phyloP scores from a whole-genome alignment of 2,797 vertebrate genomes.

The Distichodus sexfasciatus region DNA sequence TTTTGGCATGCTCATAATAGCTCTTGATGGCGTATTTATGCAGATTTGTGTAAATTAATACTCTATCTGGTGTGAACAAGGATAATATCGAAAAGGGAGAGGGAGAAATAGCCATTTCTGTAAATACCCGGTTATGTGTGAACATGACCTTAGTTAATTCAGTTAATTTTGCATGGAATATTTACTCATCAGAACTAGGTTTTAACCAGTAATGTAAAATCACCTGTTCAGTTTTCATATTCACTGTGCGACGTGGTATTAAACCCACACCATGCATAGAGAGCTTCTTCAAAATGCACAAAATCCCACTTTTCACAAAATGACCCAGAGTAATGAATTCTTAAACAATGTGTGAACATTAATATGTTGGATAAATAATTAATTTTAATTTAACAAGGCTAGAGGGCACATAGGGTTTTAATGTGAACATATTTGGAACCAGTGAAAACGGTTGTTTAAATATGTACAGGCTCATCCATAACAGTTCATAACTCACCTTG shows the following conservation, averaged over 20 bases:
- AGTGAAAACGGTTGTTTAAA: slow-evolving; percentile 8
- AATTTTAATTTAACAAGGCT: slow-evolving; percentile 28
- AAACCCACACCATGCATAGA: neutral
- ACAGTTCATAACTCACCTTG: neutral
- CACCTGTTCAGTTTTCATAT: neutral
- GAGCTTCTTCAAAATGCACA: neutral
- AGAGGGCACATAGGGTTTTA: slow-evolving; percentile 1
- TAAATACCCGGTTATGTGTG: too few species aligned
- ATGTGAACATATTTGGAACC: neutral
- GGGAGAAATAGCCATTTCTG: too few species aligned
- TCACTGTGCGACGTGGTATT: neutral
- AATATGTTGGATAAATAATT: slow-evolving; percentile 27
- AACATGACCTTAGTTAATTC: too few species aligned
- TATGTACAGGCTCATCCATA: slow-evolving; percentile 1
- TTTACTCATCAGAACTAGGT: too few species aligned
- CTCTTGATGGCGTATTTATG: too few species aligned
- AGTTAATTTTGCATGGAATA: too few species aligned
- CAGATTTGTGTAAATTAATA: too few species aligned
- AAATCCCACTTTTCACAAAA: slow-evolving; percentile 3
- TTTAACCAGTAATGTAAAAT: too few species aligned
- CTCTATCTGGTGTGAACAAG: too few species aligned
- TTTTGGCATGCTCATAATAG: too few species aligned
- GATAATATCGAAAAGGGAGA: too few species aligned
- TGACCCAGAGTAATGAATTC: neutral
- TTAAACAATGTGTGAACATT: slow-evolving; percentile 22